These are phyloP conservation scores for Threskiornis aethiopicus DNA, from an alignment of 2,797 vertebrate genomes.

Conservation along the genomic window DNA sequence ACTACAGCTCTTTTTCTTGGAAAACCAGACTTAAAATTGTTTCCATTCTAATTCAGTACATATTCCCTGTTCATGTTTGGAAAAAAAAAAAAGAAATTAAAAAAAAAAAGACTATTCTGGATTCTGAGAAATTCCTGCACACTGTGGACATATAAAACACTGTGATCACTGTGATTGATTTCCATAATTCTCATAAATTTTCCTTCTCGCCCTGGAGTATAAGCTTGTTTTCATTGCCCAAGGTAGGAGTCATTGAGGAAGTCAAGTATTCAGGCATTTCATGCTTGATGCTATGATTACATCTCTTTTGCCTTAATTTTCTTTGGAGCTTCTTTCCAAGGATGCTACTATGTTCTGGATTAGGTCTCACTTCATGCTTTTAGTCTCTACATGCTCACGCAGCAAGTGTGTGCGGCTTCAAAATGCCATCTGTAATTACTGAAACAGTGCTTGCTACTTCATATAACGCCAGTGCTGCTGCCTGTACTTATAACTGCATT, in stretches of 20 bases:
- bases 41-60: neutral
- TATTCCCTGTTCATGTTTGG: neutral
- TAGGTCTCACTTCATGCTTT: neutral
- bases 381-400: neutral
- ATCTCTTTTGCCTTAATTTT: neutral
- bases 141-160: neutral
- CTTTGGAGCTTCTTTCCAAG: neutral
- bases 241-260: neutral
- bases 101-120: neutral
- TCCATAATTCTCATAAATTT: neutral
- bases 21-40: neutral
- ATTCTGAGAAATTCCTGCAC: neutral
- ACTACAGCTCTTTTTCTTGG: neutral
- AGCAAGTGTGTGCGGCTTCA: neutral
- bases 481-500: neutral
- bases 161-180: neutral
- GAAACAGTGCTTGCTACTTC: neutral
- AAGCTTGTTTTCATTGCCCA: neutral
- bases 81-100: neutral
- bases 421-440: neutral
- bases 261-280: neutral
- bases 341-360: neutral
- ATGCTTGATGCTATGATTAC: neutral
- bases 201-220: neutral
- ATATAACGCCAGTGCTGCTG: neutral